These are phyloP conservation scores for Pseudochromis fuscus DNA, from an alignment of 2,797 vertebrate genomes.

Conservation along the genomic window DNA sequence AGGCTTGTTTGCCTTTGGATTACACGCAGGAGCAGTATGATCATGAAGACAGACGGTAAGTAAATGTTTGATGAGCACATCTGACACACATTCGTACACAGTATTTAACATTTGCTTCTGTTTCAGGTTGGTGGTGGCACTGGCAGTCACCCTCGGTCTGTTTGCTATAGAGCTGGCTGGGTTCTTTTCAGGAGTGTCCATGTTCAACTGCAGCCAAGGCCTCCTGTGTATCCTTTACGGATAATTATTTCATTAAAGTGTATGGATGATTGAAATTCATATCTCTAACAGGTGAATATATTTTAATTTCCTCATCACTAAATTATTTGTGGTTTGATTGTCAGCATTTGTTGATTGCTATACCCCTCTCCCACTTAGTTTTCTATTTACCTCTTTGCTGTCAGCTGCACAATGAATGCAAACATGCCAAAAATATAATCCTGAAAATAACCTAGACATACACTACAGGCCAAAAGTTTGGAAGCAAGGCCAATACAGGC, in stretches of 20 bases:
- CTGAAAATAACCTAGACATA: too few species aligned
- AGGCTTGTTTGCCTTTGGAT: constrained; percentile 88
- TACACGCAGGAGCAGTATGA: constrained; percentile 87
- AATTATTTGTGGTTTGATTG: background rate
- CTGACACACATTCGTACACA: background rate
- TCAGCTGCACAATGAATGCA: background rate
- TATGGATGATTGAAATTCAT: too few species aligned
- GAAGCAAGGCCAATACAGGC: too few species aligned
- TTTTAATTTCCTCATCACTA: too few species aligned
- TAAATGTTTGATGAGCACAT: background rate
- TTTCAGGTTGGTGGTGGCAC: constrained; percentile 87
- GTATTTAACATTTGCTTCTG: constrained; percentile 4
- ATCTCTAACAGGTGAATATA: too few species aligned
- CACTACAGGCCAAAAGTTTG: too few species aligned
- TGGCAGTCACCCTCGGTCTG: constrained; percentile 89
- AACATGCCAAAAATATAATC: background rate
- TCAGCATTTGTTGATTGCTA: background rate
- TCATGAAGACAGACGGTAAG: constrained; percentile 86
- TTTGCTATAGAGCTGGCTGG: constrained; percentile 89
- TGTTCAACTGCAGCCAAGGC: constrained; percentile 91
- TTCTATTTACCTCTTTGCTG: background rate
- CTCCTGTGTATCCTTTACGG: constrained; percentile 93
- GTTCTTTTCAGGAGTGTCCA: constrained; percentile 92
- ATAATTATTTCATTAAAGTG: too few species aligned
- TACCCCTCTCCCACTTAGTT: background rate